Evolutionary conservation across 2,888 invertebrate genomes (phyloP).

Genomic region (Tinea pellionella): DNA sequence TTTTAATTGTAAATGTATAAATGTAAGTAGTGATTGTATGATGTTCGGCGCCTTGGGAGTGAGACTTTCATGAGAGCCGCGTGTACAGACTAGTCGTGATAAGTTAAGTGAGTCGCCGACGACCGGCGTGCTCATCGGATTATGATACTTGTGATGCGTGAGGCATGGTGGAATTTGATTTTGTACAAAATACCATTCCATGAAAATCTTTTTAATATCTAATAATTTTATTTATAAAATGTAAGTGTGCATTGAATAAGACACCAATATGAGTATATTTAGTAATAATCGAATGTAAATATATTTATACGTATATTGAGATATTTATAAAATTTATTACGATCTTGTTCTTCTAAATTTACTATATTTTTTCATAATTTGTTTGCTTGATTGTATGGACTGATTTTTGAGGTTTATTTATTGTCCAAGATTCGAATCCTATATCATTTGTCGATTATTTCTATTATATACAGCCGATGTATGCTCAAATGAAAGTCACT

Average conservation of each 20-base stretch:
- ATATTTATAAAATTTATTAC: conserved; percentile 68
- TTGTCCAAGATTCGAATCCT: background rate
- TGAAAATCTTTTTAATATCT: conserved; percentile 56
- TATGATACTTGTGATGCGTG: conserved; percentile 54
- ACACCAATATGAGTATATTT: conserved; percentile 65
- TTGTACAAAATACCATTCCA: conserved; percentile 69
- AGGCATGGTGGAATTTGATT: conserved; percentile 53
- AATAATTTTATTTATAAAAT: conserved; percentile 55
- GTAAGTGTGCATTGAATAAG: conserved; percentile 65
- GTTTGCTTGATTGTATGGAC: background rate
- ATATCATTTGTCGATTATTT: background rate
- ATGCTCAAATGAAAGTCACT: background rate
- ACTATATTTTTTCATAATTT: conserved; percentile 2
- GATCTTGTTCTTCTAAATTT: conserved; percentile 62
- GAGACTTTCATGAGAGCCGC: conserved; percentile 51
- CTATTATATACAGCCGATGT: background rate
- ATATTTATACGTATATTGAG: conserved; percentile 66
- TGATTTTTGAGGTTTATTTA: background rate
- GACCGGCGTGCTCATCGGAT: conserved; percentile 10
- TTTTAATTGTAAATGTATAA: conserved; percentile 65
- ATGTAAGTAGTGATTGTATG: conserved; percentile 61
- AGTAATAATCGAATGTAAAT: conserved; percentile 58
- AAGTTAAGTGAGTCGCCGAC: conserved; percentile 19
- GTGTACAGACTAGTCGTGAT: conserved; percentile 61
- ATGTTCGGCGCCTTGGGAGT: conserved; percentile 48